Conservation (phyloP, 2,888 invertebrate species). For the Brachypterus glaber region DNA sequence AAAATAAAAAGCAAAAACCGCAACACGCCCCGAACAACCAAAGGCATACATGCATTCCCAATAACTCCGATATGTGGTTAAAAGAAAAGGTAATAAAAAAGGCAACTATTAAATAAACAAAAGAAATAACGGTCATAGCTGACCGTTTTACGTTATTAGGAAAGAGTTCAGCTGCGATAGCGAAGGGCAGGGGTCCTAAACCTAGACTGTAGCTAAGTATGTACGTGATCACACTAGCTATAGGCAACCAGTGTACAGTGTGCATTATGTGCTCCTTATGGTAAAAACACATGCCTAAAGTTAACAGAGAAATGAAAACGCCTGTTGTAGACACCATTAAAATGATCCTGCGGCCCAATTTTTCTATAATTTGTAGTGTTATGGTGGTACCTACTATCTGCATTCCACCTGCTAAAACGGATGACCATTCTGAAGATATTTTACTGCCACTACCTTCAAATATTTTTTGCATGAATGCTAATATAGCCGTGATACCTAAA, state of each 20-base stretch:
- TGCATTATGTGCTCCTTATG: constrained; percentile 43
- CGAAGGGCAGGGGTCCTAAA: constrained; percentile 67
- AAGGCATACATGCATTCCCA: constrained; percentile 22
- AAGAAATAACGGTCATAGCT: constrained; percentile 44
- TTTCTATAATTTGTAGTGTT: background rate
- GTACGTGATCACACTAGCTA: constrained; percentile 47
- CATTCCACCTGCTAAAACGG: constrained; percentile 29
- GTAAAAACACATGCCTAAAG: constrained; percentile 51
- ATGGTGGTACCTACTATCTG: background rate
- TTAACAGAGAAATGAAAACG: background rate
- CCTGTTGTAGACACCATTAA: constrained; percentile 7
- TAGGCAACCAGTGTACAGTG: constrained; percentile 55
- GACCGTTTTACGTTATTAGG: constrained; percentile 63
- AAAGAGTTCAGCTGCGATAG: constrained; percentile 70
- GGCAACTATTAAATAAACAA: constrained; percentile 12
- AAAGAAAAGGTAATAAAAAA: constrained; percentile 19
- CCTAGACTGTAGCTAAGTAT: constrained; percentile 60
- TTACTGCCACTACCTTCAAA: constrained; percentile 40
- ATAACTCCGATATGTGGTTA: constrained; percentile 17
- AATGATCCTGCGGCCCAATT: background rate
- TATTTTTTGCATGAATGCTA: constrained; percentile 38
- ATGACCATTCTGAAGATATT: constrained; percentile 39
- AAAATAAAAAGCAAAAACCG: constrained; percentile 12
- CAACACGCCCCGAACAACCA: constrained; percentile 17
- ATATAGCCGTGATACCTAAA: constrained; percentile 17